These are phyloP conservation scores for Miltochrista miniata DNA, from an alignment of 2,888 invertebrate genomes.

Conservation along the genomic window DNA sequence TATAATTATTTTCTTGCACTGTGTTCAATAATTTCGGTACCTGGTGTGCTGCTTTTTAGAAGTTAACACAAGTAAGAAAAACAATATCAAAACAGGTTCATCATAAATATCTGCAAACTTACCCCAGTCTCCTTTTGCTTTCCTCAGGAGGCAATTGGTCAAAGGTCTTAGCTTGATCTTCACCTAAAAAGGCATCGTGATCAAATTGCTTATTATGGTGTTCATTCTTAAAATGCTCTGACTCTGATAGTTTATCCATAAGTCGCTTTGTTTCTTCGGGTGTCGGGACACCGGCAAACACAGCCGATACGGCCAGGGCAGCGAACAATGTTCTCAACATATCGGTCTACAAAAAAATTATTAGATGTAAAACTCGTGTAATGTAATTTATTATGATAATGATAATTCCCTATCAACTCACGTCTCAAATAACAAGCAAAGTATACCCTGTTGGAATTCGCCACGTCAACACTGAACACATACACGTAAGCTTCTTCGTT, in stretches of 20 bases:
- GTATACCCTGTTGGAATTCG: slow-evolving; percentile 30
- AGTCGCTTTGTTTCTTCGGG: slow-evolving; percentile 87
- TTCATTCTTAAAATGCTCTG: slow-evolving; percentile 91
- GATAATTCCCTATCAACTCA: neutral
- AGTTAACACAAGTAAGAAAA: no score
- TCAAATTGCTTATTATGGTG: slow-evolving; percentile 96
- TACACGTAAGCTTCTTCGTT: slow-evolving; percentile 66
- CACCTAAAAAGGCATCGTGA: slow-evolving; percentile 98
- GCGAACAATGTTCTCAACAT: slow-evolving; percentile 69
- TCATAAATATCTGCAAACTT: slow-evolving; percentile 29
- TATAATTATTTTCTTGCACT: no score
- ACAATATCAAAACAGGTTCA: no score
- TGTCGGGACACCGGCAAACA: slow-evolving; percentile 86
- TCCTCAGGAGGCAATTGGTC: slow-evolving; percentile 98
- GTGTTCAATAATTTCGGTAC: no score
- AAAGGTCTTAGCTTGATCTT: slow-evolving; percentile 95
- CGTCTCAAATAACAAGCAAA: slow-evolving; percentile 6
- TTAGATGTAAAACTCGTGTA: neutral
- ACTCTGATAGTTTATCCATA: slow-evolving; percentile 88
- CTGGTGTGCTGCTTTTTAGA: no score
- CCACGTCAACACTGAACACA: slow-evolving; percentile 74
- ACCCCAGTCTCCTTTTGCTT: slow-evolving; percentile 94
- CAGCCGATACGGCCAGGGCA: slow-evolving; percentile 66
- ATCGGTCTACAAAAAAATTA: slow-evolving; percentile 39
- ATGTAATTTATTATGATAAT: no score